Conservation (phyloP, 1,140 invertebrate species). For the Ceratina australensis region DNA sequence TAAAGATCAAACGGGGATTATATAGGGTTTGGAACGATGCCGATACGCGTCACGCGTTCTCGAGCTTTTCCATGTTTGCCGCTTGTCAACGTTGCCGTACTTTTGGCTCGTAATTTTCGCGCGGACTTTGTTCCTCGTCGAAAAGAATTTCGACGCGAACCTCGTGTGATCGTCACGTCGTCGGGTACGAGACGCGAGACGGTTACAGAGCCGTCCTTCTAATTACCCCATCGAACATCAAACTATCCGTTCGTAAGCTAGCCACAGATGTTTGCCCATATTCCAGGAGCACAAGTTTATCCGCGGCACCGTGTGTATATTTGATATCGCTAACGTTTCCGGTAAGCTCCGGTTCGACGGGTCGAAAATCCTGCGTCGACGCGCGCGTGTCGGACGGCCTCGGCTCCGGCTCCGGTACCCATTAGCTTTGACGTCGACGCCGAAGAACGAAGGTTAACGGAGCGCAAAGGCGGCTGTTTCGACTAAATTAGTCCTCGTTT, state of each 20-base stretch:
- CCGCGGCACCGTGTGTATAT: neutral
- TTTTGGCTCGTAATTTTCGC: neutral
- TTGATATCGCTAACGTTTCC: conserved; percentile 3
- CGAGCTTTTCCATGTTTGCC: neutral
- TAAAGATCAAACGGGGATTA: neutral
- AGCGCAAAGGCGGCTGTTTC: neutral
- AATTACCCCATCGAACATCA: conserved; percentile 15
- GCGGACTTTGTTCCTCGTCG: neutral
- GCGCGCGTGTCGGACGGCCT: neutral
- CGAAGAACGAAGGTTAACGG: too few species aligned
- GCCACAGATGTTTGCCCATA: conserved; percentile 22
- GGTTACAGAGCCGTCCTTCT: neutral
- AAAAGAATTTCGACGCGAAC: neutral
- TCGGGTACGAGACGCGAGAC: neutral
- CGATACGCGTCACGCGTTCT: neutral
- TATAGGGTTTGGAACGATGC: too few species aligned
- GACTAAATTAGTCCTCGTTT: neutral
- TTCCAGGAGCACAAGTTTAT: neutral
- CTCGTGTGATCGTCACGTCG: neutral
- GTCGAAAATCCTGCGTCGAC: neutral
- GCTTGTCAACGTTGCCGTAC: neutral
- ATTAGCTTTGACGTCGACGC: neutral
- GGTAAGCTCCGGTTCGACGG: neutral
- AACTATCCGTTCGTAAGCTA: conserved; percentile 1
- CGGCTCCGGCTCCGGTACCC: too few species aligned